Evolutionary conservation across 2,113 vertebrate genomes (phyloP).

Genomic region (Prietella phreatophila): DNA sequence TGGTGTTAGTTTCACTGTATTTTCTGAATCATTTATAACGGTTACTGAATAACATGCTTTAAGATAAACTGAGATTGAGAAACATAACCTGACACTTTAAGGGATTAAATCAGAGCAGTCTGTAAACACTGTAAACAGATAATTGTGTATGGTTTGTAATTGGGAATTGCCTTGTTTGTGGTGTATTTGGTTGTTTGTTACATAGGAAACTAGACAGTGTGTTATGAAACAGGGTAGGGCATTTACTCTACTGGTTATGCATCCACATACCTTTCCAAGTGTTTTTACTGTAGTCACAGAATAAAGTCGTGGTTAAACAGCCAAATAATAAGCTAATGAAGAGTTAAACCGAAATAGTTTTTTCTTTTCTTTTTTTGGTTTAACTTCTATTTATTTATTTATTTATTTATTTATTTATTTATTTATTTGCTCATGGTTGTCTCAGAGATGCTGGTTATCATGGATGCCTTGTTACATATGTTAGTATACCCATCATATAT

Average conservation of each 20-base stretch:
- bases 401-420: background rate
- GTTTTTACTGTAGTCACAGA: background rate
- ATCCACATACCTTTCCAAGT: background rate
- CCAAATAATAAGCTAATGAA: background rate
- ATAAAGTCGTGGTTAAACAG: background rate
- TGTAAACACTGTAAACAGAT: background rate
- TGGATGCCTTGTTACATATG: slow-evolving; percentile 50
- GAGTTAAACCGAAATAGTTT: background rate
- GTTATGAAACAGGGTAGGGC: background rate
- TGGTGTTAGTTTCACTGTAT: background rate
- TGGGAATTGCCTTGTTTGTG: background rate
- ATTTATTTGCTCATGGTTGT: background rate
- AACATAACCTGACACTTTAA: background rate
- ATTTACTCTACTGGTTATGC: background rate
- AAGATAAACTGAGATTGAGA: background rate
- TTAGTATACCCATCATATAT: slow-evolving; percentile 45
- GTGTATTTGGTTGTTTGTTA: background rate
- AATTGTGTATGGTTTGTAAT: background rate
- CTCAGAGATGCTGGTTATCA: slow-evolving; percentile 1
- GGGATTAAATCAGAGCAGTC: background rate
- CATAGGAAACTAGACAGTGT: background rate
- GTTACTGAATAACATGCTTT: background rate
- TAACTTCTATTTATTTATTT: no score
- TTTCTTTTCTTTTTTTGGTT: background rate
- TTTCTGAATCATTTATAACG: background rate